Evolutionary conservation across 2,888 invertebrate genomes (phyloP).

Genomic region (Hermodice carunculata): DNA sequence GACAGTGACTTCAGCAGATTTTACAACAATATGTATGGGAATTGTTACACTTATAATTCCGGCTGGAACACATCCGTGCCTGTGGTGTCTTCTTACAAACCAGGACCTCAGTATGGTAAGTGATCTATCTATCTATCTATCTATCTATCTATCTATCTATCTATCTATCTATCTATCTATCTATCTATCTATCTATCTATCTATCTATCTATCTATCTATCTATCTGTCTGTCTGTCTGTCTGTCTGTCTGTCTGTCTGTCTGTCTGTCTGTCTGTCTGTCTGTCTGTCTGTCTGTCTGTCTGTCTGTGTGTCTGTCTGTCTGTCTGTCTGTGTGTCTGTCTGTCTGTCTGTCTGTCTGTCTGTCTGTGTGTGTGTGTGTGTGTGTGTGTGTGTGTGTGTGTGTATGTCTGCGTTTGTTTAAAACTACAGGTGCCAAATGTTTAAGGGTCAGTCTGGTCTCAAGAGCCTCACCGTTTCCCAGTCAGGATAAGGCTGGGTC

Average conservation of each 20-base stretch:
- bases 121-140: background rate
- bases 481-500: too few relatives aligned
- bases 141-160: too few relatives aligned
- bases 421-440: too few relatives aligned
- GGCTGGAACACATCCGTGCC: background rate
- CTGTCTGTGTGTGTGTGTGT: constrained; percentile 15
- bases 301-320: constrained; percentile 16
- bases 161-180: too few relatives aligned
- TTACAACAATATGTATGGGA: constrained; percentile 1
- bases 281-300: constrained; percentile 14
- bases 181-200: too few relatives aligned
- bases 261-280: constrained; percentile 8
- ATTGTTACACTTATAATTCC: constrained; percentile 6
- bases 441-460: too few relatives aligned
- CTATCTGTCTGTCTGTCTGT: too few relatives aligned
- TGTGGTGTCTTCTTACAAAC: background rate
- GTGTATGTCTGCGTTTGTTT: background rate
- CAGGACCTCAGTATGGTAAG: constrained; percentile 7
- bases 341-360: constrained; percentile 10
- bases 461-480: too few relatives aligned
- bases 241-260: constrained; percentile 6
- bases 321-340: constrained; percentile 12
- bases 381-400: constrained; percentile 14
- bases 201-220: too few relatives aligned
- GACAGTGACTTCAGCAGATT: background rate